Percentiles rank a stretch among this genome's conserved stretches.
These are phyloP conservation scores for Loriculus beryllinus DNA, from an alignment of 2,797 vertebrate species.

Conservation along the genomic window DNA sequence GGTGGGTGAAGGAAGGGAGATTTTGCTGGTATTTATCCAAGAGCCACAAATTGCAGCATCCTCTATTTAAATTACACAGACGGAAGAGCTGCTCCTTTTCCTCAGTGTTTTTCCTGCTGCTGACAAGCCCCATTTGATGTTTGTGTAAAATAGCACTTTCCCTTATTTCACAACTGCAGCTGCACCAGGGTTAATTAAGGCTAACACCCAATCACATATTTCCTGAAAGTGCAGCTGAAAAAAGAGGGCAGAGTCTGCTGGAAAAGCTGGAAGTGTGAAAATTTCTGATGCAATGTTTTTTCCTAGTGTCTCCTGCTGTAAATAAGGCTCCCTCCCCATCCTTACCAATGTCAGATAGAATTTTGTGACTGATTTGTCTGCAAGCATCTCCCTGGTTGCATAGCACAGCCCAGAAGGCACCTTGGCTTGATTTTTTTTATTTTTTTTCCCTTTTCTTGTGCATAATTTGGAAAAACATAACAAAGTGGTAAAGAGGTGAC, in stretches of 20 bases:
- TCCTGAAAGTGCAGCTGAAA: not conserved
- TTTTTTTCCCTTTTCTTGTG: not conserved
- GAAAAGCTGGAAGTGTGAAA: not conserved
- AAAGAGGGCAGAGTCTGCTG: not conserved
- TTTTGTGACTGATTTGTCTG: not conserved
- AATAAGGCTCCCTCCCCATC: not conserved
- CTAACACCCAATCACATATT: not conserved
- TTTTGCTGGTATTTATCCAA: not conserved
- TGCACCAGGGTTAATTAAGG: not conserved
- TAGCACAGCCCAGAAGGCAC: not conserved
- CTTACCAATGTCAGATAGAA: not conserved
- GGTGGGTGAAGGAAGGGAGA: not conserved
- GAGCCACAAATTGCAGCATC: not conserved
- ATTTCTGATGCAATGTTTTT: not conserved
- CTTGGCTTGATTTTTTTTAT: not conserved
- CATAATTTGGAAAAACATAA: not conserved
- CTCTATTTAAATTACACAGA: not conserved
- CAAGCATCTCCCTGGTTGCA: not conserved
- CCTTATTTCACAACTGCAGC: not conserved
- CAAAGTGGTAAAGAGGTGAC: accelerated
- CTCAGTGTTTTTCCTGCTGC: not conserved
- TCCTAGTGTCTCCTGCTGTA: not conserved
- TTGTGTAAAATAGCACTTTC: not conserved
- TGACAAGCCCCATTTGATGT: not conserved
- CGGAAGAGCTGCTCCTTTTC: not conserved